Percentiles rank a stretch among this genome's conserved stretches.
Evolutionary conservation across 1,140 invertebrate species (phyloP).

Genomic region (Aphelenchoides avenae): DNA sequence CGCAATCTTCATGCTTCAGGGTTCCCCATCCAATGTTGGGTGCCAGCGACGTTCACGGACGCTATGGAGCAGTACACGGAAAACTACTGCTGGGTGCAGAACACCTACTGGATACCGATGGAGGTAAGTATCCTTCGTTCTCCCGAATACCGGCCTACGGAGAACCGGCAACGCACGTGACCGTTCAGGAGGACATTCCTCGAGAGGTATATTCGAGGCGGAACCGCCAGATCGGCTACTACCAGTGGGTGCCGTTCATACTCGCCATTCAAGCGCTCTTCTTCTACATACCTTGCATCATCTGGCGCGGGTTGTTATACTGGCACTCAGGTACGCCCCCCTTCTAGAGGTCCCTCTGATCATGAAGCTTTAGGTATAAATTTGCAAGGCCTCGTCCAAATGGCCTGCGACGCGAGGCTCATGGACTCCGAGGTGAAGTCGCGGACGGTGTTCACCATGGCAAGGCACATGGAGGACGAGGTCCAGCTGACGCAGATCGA

Average conservation of each 20-base stretch:
- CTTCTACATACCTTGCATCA: slow-evolving; percentile 63
- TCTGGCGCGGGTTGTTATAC: slow-evolving; percentile 61
- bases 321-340: slow-evolving; percentile 56
- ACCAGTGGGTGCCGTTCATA: slow-evolving; percentile 62
- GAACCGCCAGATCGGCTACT: slow-evolving; percentile 60
- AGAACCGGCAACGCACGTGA: not conserved
- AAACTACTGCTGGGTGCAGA: slow-evolving; percentile 59
- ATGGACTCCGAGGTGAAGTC: slow-evolving; percentile 58
- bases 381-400: slow-evolving; percentile 57
- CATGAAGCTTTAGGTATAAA: slow-evolving; percentile 50
- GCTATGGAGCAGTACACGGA: slow-evolving; percentile 60
- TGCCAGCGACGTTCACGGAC: slow-evolving; percentile 60
- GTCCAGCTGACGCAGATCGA: slow-evolving; percentile 58
- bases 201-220: slow-evolving; percentile 56
- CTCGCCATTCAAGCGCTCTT: slow-evolving; percentile 64
- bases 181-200: slow-evolving; percentile 53
- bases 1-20: slow-evolving; percentile 27
- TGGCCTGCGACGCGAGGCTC: slow-evolving; percentile 57
- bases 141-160: slow-evolving; percentile 1
- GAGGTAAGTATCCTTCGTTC: slow-evolving; percentile 26
- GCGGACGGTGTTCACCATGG: slow-evolving; percentile 58
- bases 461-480: slow-evolving; percentile 59
- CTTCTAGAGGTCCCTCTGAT: not conserved
- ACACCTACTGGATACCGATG: slow-evolving; percentile 60
- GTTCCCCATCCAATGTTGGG: slow-evolving; percentile 59